Conservation (phyloP, 2,888 invertebrate species). For the Tyria jacobaeae region DNA sequence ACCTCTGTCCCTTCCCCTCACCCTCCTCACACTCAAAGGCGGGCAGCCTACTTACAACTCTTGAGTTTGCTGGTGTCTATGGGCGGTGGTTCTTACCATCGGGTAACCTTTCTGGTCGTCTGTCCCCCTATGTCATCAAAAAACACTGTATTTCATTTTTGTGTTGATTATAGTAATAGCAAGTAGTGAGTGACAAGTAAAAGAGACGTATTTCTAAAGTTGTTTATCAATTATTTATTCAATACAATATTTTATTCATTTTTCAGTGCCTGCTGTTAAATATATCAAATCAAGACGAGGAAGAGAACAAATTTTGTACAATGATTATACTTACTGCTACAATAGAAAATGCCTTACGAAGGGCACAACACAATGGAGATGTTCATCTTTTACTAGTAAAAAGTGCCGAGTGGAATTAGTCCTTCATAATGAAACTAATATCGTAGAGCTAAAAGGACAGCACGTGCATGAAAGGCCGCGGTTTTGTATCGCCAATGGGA, state of each 20-base stretch:
- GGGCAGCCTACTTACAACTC: no score
- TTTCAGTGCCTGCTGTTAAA: slow-evolving; percentile 14
- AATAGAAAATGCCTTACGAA: slow-evolving; percentile 11
- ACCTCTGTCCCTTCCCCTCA: no score
- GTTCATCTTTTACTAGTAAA: slow-evolving; percentile 29
- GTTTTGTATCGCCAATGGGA: slow-evolving; percentile 9
- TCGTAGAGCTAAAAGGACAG: slow-evolving; percentile 10
- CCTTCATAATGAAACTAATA: slow-evolving; percentile 4
- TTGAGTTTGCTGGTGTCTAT: no score
- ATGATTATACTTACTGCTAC: slow-evolving; percentile 25
- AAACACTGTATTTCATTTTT: no score
- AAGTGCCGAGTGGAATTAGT: slow-evolving; percentile 25
- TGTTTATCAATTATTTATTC: no score
- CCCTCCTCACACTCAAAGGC: no score
- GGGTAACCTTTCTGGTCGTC: no score
- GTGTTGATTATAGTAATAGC: no score
- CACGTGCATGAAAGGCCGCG: slow-evolving; percentile 17
- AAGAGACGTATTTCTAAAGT: no score
- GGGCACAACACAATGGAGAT: slow-evolving; percentile 24
- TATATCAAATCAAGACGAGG: slow-evolving; percentile 34
- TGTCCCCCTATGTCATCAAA: no score
- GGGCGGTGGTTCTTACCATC: no score
- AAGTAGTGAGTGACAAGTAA: no score
- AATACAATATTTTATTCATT: not conserved
- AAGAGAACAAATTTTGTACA: slow-evolving; percentile 22